Conservation (phyloP, 2,113 vertebrate genomes). For the Synodontis membranacea region DNA sequence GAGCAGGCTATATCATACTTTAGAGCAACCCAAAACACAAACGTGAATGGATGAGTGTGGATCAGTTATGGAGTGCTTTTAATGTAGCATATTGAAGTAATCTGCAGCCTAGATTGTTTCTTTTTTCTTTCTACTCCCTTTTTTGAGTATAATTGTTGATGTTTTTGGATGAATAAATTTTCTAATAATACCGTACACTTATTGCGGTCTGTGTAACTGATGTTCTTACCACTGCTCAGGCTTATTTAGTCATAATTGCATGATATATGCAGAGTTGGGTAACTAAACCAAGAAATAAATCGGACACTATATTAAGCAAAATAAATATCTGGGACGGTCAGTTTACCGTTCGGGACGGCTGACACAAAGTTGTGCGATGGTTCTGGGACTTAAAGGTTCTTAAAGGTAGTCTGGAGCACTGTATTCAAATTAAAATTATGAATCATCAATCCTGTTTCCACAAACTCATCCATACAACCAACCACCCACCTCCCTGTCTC, state of each 20-base stretch:
- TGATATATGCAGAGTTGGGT: too few relatives aligned
- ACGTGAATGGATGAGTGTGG: too few relatives aligned
- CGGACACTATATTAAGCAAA: background rate
- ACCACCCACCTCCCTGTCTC: fast-evolving
- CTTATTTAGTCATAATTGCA: background rate
- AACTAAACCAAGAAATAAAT: background rate
- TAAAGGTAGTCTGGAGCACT: background rate
- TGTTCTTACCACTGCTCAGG: background rate
- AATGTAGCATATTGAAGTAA: too few relatives aligned
- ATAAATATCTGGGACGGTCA: background rate
- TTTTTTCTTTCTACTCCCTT: too few relatives aligned
- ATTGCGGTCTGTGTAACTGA: background rate
- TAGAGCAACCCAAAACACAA: background rate
- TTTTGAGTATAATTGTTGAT: too few relatives aligned
- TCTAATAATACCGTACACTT: too few relatives aligned
- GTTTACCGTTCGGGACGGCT: background rate
- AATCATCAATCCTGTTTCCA: background rate
- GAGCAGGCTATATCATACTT: background rate
- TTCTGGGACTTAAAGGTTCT: background rate
- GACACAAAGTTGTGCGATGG: too few relatives aligned
- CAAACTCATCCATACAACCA: background rate
- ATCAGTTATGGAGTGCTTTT: too few relatives aligned
- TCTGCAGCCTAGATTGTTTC: too few relatives aligned
- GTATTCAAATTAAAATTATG: background rate
- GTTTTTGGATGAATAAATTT: too few relatives aligned